phyloP scores from a whole-genome alignment of 1,140 invertebrate genomes.

The Sminthurides bifidus region DNA sequence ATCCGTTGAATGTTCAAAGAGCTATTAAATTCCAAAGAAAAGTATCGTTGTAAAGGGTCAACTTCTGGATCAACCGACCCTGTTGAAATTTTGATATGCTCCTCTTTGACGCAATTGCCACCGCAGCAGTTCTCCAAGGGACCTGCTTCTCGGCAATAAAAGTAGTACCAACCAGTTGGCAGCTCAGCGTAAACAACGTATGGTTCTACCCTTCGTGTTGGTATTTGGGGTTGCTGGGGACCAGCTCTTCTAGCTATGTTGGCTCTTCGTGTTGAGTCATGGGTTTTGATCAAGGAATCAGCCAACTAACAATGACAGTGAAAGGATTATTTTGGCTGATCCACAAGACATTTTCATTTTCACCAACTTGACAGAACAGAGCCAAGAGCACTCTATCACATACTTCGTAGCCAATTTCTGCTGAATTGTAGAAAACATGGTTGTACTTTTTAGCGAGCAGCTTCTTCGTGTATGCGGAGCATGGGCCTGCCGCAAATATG shows the following conservation, averaged over 20 bases:
- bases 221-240: not conserved
- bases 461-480: constrained; percentile 49
- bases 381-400: not conserved
- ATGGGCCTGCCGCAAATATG: constrained; percentile 54
- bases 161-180: constrained; percentile 37
- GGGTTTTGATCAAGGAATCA: not conserved
- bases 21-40: constrained; percentile 45
- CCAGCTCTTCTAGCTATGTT: constrained; percentile 6
- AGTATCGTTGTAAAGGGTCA: constrained; percentile 41
- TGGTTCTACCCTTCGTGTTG: constrained; percentile 29
- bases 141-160: constrained; percentile 35
- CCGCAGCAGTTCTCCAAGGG: constrained; percentile 13
- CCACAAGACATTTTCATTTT: not conserved
- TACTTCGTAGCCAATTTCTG: constrained; percentile 46
- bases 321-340: too few relatives aligned
- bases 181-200: constrained; percentile 33
- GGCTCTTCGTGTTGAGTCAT: not conserved
- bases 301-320: not conserved
- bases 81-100: constrained; percentile 40
- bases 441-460: constrained; percentile 39
- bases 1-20: constrained; percentile 44
- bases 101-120: too few relatives aligned
- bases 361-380: not conserved
- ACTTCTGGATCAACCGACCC: constrained; percentile 35
- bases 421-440: constrained; percentile 43